A percentile compares a stretch with the other conserved stretches of the same genome.
Evolutionary conservation across 2,113 vertebrate genomes (phyloP).

Genomic region (Vicugna pacos): DNA sequence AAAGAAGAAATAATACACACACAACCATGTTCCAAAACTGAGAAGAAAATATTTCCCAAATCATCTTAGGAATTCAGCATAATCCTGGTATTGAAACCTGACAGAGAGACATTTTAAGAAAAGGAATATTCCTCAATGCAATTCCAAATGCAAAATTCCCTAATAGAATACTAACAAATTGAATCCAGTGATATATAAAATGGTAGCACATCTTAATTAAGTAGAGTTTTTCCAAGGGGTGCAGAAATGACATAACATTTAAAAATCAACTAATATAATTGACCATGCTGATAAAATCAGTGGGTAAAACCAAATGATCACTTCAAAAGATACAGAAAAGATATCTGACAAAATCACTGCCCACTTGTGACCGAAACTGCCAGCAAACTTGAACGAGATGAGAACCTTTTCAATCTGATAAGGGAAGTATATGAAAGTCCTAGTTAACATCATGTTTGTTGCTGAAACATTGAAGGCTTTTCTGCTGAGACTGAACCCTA

Average conservation of each 20-base stretch:
- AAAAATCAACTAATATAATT: neutral
- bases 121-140: neutral
- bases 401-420: neutral
- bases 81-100: neutral
- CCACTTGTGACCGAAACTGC: neutral
- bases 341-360: neutral
- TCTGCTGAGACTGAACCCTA: neutral
- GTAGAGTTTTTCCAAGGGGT: neutral
- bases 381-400: neutral
- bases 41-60: neutral
- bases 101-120: neutral
- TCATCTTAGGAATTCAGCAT: neutral
- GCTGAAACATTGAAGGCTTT: neutral
- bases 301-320: neutral
- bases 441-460: neutral
- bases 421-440: neutral
- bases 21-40: neutral
- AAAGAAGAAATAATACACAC: neutral
- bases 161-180: neutral
- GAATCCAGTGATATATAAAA: neutral
- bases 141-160: neutral
- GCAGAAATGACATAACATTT: neutral
- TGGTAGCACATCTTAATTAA: neutral
- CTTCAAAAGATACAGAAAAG: conserved; percentile 34
- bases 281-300: neutral